Evolutionary conservation across 2,113 vertebrate species (phyloP), one percentile per base, ranked within the genome.

Genomic region (Natator depressus): DNA sequence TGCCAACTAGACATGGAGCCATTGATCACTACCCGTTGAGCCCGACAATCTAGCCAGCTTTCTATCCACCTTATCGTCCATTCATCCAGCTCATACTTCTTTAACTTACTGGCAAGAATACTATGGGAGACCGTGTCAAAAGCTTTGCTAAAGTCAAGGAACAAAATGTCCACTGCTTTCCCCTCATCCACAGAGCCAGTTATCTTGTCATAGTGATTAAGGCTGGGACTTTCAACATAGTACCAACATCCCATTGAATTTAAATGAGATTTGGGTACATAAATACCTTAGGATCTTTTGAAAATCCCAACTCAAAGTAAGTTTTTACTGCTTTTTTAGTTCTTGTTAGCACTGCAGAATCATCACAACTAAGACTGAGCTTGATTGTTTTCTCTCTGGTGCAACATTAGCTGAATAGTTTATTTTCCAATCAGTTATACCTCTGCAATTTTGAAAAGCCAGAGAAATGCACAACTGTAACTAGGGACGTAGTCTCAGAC

Each of bases 221-320:
- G 59, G 72, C 42, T 54, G 14, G n/a, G 65, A 81, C 92, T 95
- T 93, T 91, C 89, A 83, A 93, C 91, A 65, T 47, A 75, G 17
- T 5, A 87, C 42, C 42, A 91, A 79, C 5, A 6, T 1, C 1
- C 54, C 81, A 5, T 4, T 89, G 82, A 91, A 87, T 59, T 91
- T 51, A 93, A 93, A 90, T 76, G 47, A 82, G 29, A 83, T 31
- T 19, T 5, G 46, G 82, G 38, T 51, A 82, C 59, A 24, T 85
- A 57, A 29, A 4, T 1, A 25, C 16, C 4, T 82, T 51, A 93
- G 24, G 47, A 87, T 59, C 12, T 49, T 90, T 87, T 94, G 76
- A 96, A 90, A 42, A 53, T 81, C 82, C 5, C 51, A 94, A 22
- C 9, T 4, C 5, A 54, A 90, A 87, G 83, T 79, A 50, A 24